Percentiles rank a stretch among this genome's conserved stretches.
phyloP scores from a whole-genome alignment of 2,797 vertebrate species.

The Hemibagrus guttatus region DNA sequence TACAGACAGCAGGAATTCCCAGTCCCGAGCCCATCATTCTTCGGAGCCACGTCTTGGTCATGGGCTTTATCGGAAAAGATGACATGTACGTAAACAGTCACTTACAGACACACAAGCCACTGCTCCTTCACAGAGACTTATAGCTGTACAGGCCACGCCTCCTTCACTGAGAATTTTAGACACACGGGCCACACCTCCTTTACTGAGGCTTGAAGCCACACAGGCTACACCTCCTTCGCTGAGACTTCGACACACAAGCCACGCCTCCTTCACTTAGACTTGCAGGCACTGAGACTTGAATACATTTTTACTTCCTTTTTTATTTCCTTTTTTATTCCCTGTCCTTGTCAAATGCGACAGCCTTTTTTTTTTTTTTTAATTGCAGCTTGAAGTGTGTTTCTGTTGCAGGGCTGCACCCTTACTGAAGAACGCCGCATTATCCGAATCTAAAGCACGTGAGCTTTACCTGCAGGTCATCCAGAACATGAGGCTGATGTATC shows the following conservation, averaged over 20 bases:
- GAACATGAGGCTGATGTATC: conserved; percentile 93
- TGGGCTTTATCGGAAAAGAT: conserved; percentile 92
- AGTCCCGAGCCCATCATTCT: conserved; percentile 91
- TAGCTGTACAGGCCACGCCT: no score
- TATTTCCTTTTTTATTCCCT: no score
- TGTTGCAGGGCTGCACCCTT: conserved; percentile 87
- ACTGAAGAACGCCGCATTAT: conserved; percentile 86
- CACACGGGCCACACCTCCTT: no score
- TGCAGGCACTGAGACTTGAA: no score
- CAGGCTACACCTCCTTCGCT: no score
- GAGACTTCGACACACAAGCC: no score
- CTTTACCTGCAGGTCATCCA: conserved; percentile 90
- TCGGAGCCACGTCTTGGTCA: conserved; percentile 91
- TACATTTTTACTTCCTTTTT: no score
- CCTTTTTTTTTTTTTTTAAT: background rate
- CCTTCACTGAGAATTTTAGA: no score
- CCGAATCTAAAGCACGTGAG: conserved; percentile 88
- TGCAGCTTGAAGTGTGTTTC: background rate
- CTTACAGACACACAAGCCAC: background rate
- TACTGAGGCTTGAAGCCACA: no score
- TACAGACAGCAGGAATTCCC: conserved; percentile 86
- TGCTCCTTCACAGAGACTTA: no score
- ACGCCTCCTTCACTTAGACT: no score
- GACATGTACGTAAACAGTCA: conserved; percentile 77
- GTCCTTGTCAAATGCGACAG: background rate